Evolutionary conservation across 2,797 vertebrate genomes (phyloP).

Genomic region (Anisognathus igniventris): DNA sequence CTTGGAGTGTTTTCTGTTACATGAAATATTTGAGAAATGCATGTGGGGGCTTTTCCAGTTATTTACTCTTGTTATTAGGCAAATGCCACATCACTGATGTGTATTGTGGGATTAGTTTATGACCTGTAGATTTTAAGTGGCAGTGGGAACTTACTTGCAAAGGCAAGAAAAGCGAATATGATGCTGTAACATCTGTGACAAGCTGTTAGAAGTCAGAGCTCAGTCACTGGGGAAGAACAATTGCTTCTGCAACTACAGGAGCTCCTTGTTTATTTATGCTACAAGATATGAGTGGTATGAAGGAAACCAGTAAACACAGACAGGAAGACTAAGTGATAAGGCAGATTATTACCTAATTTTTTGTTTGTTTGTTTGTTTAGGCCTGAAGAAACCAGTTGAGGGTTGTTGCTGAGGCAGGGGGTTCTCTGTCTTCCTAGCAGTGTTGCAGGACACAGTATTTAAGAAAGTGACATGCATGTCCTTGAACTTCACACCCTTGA

Average conservation of each 20-base stretch:
- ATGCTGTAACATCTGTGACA: background rate
- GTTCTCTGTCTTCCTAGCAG: background rate
- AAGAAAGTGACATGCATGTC: background rate
- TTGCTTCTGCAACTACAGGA: background rate
- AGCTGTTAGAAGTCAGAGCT: background rate
- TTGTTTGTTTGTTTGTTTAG: background rate
- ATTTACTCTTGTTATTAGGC: background rate
- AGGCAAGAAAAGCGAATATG: background rate
- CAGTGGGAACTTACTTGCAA: background rate
- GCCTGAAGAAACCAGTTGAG: background rate
- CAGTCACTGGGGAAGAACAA: background rate
- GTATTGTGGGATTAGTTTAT: background rate
- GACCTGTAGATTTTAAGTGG: background rate
- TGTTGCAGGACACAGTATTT: background rate
- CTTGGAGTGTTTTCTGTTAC: background rate
- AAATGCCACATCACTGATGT: background rate
- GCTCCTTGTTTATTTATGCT: background rate
- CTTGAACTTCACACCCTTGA: background rate
- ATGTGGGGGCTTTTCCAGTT: constrained; percentile 31
- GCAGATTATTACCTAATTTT: background rate
- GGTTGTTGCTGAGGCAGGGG: background rate
- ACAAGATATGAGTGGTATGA: background rate
- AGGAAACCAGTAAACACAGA: constrained; percentile 1
- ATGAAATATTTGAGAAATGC: constrained; percentile 48
- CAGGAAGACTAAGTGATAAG: background rate